These are phyloP conservation scores for Resseliella maxima DNA, from an alignment of 2,888 invertebrate genomes.

Conservation along the genomic window DNA sequence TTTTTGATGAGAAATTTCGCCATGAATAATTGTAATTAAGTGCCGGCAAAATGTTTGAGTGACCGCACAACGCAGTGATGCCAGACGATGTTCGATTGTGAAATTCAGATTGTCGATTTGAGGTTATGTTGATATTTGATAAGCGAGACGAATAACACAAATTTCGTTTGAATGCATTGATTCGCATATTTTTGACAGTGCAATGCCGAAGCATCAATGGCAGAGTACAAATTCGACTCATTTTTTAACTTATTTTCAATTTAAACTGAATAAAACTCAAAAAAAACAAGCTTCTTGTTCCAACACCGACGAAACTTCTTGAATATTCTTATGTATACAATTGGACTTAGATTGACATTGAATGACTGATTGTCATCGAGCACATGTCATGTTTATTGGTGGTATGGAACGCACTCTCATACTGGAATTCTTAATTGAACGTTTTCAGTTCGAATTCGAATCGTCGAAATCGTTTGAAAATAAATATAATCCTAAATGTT, in stretches of 20 bases:
- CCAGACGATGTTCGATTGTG: not conserved
- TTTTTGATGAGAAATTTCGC: not conserved
- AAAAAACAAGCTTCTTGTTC: not conserved
- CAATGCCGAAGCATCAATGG: not conserved
- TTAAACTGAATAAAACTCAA: not conserved
- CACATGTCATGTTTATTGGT: not conserved
- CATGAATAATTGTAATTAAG: not conserved
- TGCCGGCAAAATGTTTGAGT: not conserved
- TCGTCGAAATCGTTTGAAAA: not conserved
- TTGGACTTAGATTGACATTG: not conserved
- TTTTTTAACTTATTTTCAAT: not conserved
- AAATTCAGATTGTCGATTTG: constrained; percentile 12
- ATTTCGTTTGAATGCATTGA: constrained; percentile 3
- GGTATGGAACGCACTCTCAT: not conserved
- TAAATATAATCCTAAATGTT: not conserved
- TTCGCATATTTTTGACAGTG: not conserved
- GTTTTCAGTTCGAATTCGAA: not conserved
- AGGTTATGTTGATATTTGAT: not conserved
- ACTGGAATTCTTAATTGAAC: not conserved
- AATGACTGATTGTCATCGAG: not conserved
- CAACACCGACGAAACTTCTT: not conserved
- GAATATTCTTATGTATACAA: constrained; percentile 13
- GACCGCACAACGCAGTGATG: not conserved
- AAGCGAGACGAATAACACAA: constrained; percentile 10
- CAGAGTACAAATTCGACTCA: not conserved